Evolutionary conservation across 2,888 invertebrate species (phyloP), one percentile per base, ranked within the genome.

Genomic region (Drosophila atroscutellata): DNA sequence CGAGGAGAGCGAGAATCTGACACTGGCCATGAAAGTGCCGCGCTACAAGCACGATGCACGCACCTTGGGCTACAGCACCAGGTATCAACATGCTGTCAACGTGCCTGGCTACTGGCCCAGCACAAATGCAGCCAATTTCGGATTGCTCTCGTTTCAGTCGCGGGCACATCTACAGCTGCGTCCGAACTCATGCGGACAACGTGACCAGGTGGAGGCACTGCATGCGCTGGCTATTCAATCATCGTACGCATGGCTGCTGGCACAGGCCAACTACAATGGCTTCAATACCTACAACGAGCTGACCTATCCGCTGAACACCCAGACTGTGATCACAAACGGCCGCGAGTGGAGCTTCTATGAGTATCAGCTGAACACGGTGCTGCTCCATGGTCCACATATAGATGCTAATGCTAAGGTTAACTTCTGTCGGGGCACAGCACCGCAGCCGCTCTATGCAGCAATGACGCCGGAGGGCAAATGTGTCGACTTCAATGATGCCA

Each of bases 281-380:
- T 99, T 99, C 92, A 97, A 97, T 39, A 97, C 97, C 20, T 97
- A 95, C 91, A 97, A 97, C 83, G 99, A 99, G 80, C 86, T 99
- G 24, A 98, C 97, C 0, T 98, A 98, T 92, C 99, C 99, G 0
- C 92, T 99, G 64, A 95, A 96, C 0, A 96, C 97, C 5, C 99
- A 99, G 94, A 96, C 97, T 20, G 94, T 98, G 18, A 94, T 99
- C 45, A 97, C 98, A 0, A 96, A 99, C 93, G 99, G 99, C 0
- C 95, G 96, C 78, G 91, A 94, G 5, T 98, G 97, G 95, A 96
- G 97, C 1, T 96, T 99, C 79, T 97, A 96, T 90, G 95, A 96
- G 18, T 99, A 99, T 91, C 99, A 99, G 92, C 93, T 99, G 66
- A 99, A 99, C 92, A 99, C 98, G 0, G 94, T 95, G 39, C 90